Evolutionary conservation across 2,797 vertebrate genomes (phyloP).

Genomic region (Eidolon dupreanum): DNA sequence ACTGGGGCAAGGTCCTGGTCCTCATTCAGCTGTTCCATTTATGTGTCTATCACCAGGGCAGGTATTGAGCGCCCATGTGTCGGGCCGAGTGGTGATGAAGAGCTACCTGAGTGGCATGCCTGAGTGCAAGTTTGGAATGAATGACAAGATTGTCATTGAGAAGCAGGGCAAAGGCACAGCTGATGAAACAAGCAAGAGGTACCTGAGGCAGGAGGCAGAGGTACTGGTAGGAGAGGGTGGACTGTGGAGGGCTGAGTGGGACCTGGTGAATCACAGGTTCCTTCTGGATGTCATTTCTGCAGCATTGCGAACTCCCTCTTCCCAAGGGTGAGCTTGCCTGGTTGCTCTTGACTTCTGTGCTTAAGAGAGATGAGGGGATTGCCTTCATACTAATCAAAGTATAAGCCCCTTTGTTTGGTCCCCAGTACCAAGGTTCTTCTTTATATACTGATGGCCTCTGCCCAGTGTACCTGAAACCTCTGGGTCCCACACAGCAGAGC

Average conservation of each 20-base stretch:
- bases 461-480: not conserved
- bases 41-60: slow-evolving; percentile 89
- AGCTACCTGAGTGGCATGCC: slow-evolving; percentile 99
- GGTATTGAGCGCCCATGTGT: slow-evolving; percentile 98
- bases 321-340: not conserved
- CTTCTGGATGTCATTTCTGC: not conserved
- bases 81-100: slow-evolving; percentile 99
- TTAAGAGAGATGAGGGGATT: not conserved
- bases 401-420: not conserved
- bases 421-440: not conserved
- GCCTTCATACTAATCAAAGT: not conserved
- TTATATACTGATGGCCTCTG: not conserved
- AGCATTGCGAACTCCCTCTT: not conserved
- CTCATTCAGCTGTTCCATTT: not conserved
- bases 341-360: not conserved
- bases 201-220: slow-evolving; percentile 77
- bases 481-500: not conserved
- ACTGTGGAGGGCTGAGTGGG: not conserved
- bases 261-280: not conserved
- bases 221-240: not conserved
- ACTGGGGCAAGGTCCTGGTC: not conserved
- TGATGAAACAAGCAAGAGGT: slow-evolving; percentile 98
- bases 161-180: slow-evolving; percentile 98
- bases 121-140: slow-evolving; percentile 99
- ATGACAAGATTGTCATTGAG: slow-evolving; percentile 99